These are phyloP conservation scores for Hirtodrosophila confusa DNA, from an alignment of 2,888 invertebrate species.

Conservation along the genomic window DNA sequence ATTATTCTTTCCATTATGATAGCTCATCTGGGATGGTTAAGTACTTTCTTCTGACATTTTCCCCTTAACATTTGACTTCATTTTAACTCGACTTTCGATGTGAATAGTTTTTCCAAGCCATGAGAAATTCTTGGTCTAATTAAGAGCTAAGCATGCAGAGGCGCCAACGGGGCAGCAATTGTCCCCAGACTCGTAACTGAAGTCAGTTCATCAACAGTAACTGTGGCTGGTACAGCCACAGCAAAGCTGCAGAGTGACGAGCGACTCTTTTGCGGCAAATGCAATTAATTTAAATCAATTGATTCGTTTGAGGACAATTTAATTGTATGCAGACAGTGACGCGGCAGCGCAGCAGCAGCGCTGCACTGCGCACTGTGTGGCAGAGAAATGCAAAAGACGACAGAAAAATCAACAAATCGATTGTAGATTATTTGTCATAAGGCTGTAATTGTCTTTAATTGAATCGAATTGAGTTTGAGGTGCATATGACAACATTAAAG, in stretches of 20 bases:
- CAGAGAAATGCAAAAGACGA: constrained; percentile 46
- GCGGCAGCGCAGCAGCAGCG: constrained; percentile 43
- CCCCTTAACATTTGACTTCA: constrained; percentile 30
- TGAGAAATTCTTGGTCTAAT: constrained; percentile 65
- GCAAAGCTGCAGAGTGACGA: constrained; percentile 20
- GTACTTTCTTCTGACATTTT: constrained; percentile 24
- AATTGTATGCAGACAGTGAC: constrained; percentile 79
- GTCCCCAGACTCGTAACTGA: constrained; percentile 39
- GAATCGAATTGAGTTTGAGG: constrained; percentile 84
- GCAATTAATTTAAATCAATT: constrained; percentile 84
- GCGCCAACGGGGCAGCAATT: constrained; percentile 55
- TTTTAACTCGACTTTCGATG: constrained; percentile 10
- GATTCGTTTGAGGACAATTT: constrained; percentile 85
- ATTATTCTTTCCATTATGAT: neutral
- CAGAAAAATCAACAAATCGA: constrained; percentile 60
- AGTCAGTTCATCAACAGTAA: constrained; percentile 55
- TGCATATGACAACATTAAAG: constrained; percentile 84
- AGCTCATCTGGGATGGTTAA: constrained; percentile 27
- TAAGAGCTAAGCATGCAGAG: constrained; percentile 50
- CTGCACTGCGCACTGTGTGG: constrained; percentile 41
- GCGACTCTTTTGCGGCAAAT: constrained; percentile 78
- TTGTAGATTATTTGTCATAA: constrained; percentile 79
- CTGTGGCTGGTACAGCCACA: too few species aligned
- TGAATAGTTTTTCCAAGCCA: constrained; percentile 8
- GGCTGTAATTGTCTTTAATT: constrained; percentile 84